Base-by-base conservation (phyloP, 2,797 vertebrate species). In the Capromys pilorides region DNA sequence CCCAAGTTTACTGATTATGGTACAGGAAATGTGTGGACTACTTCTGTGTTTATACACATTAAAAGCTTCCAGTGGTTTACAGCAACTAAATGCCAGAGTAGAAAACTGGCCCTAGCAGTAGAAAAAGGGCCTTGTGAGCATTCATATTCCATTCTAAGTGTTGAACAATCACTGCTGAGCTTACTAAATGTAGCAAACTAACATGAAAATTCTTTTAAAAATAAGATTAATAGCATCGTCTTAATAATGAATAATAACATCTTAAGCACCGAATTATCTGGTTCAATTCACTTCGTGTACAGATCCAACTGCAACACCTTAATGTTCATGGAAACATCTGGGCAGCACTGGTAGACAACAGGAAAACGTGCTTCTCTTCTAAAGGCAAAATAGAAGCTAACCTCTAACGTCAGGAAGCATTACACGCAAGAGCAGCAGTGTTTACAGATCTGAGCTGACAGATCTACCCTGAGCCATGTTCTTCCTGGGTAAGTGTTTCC, bases 351-450 rank as follows among this genome's bases (percentile, higher is more conserved):
- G 0, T 22, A 31, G 93, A 71, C n/a, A 93, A 22, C 0, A 92
- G 57, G 45, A 88, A 96, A 91, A 95, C 2, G 9, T 2, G 67
- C 4, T 45, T 86, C 94, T 88, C 67, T 88, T 95, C 69, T 59
- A 57, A 95, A 96, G 57, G 31, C 18, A 93, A 95, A 33, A 18
- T 22, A 80, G 88, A 91, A 94, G 82, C 49, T 31, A 80, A 77
- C 5, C 24, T 93, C 94, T 66, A 62, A 95, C 78, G 61, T 93
- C 62, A 85, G 90, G 95, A 86, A 85, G 93, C 36, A 83, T 73
- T 91, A 45, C 16, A 69, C 7, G 78, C 59, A 31, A 92, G 90
- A 96, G 57, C 36, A 90, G 69, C 2, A 2, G 11, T 21, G 51
- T 95, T 97, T 80, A 86, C 5, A 57, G n/a, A 86, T 77, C 64